Percentiles rank a stretch among this genome's conserved stretches.
Conservation (phyloP, 92 coral and sea anemone species). For the Porites cylindrica region DNA sequence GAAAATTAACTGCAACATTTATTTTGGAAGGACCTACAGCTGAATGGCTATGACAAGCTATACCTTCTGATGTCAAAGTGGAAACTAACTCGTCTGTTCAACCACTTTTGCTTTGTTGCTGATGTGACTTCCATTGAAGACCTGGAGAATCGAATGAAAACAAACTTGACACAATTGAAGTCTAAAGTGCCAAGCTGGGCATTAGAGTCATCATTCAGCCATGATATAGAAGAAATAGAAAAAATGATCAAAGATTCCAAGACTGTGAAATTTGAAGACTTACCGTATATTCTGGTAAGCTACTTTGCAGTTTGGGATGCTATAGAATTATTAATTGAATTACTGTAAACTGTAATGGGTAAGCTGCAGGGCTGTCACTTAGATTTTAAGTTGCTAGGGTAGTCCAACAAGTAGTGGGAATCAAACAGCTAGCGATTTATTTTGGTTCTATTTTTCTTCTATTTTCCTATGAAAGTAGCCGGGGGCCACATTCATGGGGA, state of each 20-base stretch:
- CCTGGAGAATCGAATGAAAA: constrained; percentile 10
- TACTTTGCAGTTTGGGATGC: neutral
- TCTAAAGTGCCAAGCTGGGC: constrained; percentile 13
- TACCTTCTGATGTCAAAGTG: constrained; percentile 46
- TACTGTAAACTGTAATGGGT: neutral
- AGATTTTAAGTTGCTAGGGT: too few relatives aligned
- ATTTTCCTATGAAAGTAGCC: too few relatives aligned
- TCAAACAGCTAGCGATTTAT: too few relatives aligned
- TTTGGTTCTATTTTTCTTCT: too few relatives aligned
- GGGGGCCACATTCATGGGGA: too few relatives aligned
- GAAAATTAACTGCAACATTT: neutral
- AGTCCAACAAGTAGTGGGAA: too few relatives aligned
- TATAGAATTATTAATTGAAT: too few relatives aligned
- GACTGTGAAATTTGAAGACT: constrained; percentile 34
- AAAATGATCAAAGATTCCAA: constrained; percentile 42
- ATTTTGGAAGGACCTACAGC: neutral
- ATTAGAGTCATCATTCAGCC: neutral
- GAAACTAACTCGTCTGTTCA: constrained; percentile 33
- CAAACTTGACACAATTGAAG: constrained; percentile 9
- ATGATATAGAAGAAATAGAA: constrained; percentile 19
- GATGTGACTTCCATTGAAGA: constrained; percentile 30
- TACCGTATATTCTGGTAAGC: constrained; percentile 26
- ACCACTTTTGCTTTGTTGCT: constrained; percentile 26
- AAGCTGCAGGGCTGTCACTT: too few relatives aligned
- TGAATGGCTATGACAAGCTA: constrained; percentile 43